A percentile compares a stretch with the other conserved stretches of the same genome.
Evolutionary conservation across 2,888 invertebrate genomes (phyloP).

Genomic region (Cryptus viduatorius): DNA sequence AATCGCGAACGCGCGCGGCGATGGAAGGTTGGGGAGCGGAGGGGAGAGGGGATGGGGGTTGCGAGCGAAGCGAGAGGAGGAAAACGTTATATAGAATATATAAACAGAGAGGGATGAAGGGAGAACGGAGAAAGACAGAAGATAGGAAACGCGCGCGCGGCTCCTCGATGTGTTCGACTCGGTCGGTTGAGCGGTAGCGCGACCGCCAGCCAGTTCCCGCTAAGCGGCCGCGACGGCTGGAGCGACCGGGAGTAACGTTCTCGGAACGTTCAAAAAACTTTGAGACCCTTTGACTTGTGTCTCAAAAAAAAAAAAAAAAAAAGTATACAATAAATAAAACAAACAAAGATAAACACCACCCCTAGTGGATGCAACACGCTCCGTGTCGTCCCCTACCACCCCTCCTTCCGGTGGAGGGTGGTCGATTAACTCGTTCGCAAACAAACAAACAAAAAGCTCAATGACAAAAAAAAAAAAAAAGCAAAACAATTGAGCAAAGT

Average conservation of each 20-base stretch:
- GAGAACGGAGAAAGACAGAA: slow-evolving; percentile 12
- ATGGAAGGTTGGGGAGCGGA: background rate
- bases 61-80: slow-evolving; percentile 34
- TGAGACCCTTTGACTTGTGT: background rate
- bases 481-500: background rate
- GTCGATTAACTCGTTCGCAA: slow-evolving; percentile 12
- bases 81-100: slow-evolving; percentile 21
- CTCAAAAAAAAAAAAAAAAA: background rate
- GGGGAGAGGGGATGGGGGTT: slow-evolving; percentile 24
- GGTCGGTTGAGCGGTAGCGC: slow-evolving; percentile 66
- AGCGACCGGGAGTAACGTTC: slow-evolving; percentile 71
- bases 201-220: slow-evolving; percentile 81
- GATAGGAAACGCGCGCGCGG: slow-evolving; percentile 60
- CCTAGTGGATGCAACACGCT: slow-evolving; percentile 40
- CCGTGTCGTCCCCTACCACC: background rate
- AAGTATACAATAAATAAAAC: background rate
- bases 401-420: slow-evolving; percentile 48
- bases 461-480: background rate
- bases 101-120: slow-evolving; percentile 14
- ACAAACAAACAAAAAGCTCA: background rate
- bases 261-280: background rate
- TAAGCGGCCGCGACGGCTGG: slow-evolving; percentile 83
- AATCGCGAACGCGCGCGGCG: slow-evolving; percentile 27
- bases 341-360: background rate
- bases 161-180: slow-evolving; percentile 57